Evolutionary conservation across 2,888 invertebrate species (phyloP), one percentile per base, ranked within the genome.

Genomic region (Lepeophtheirus nordmannii): DNA sequence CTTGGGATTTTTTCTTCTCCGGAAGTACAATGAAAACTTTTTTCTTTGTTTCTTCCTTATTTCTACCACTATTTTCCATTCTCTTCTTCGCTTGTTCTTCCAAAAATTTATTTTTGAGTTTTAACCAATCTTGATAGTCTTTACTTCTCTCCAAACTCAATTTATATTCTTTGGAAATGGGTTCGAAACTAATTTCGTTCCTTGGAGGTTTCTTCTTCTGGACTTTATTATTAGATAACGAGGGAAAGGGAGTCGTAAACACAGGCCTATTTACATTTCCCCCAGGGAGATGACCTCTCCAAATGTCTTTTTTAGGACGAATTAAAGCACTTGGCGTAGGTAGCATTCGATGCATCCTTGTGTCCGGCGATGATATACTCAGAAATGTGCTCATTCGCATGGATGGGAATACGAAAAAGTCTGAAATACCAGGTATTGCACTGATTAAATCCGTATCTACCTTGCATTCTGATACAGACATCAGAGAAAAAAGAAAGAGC

Each of bases 221-320:
- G n/a, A 14, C 8, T 17, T n/a, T 46, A 14, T 14, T 14, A 8
- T 17, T 46, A 11, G 41, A 14, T n/a, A 17, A 46, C 14, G 53
- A n/a, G 8, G 53, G 53, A 17, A 46, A 46, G 14, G 53, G 53
- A 3, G n/a, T 46, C 1, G n/a, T 46, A 8, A 46, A 46, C 5
- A 46, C 53, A 46, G 53, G 53, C 8, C n/a, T 46, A n/a, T 17
- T 14, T 5, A 17, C 17, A 46, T 46, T 46, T 14, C 53, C 53
- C 53, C 53, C 53, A n/a, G 53, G 53, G 53, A 46, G 53, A 46
- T 17, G 53, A 46, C 53, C 53, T 17, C 53, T 46, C 53, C 53
- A 46, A 46, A 46, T 46, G 53, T 46, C 53, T 46, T 46, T 46
- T 17, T 46, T 46, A 46, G 53, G 53, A 14, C 53, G 53, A n/a